phyloP scores from a whole-genome alignment of 2,113 vertebrate species.

The Oxyura jamaicensis region DNA sequence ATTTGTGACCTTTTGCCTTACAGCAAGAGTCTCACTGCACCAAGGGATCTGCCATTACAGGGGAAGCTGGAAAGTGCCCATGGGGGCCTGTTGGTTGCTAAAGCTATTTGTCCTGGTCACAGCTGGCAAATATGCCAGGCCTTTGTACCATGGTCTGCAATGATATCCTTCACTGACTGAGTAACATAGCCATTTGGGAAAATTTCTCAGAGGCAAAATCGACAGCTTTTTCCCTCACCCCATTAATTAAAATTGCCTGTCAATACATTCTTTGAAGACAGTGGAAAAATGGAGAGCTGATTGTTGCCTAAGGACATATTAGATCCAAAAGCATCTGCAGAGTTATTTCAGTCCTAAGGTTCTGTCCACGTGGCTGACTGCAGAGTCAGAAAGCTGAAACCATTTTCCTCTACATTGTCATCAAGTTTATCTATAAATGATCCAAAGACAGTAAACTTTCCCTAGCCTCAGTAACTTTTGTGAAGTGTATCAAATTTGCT shows the following conservation, averaged over 20 bases:
- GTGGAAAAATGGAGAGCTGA: background rate
- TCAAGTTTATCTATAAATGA: background rate
- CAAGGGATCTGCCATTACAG: background rate
- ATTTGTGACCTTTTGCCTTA: background rate
- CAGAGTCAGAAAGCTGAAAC: background rate
- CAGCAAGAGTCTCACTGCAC: background rate
- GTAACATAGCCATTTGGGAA: background rate
- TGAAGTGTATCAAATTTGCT: background rate
- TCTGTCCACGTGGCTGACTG: background rate
- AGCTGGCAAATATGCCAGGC: background rate
- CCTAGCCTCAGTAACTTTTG: background rate
- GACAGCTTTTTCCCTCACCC: background rate
- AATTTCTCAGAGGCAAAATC: background rate
- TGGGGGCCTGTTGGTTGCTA: background rate
- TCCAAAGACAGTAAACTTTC: slow-evolving; percentile 16
- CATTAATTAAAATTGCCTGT: slow-evolving; percentile 15
- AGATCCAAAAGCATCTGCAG: background rate
- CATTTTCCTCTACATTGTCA: slow-evolving; percentile 22
- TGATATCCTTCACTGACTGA: background rate
- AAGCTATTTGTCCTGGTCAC: background rate
- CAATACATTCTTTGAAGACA: background rate
- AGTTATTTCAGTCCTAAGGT: background rate
- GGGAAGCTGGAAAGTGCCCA: background rate
- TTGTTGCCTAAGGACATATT: background rate
- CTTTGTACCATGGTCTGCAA: background rate